Evolutionary conservation across 1,140 invertebrate species (phyloP), one percentile per base, ranked within the genome.

Genomic region (Phymorhynchus buccinoides): DNA sequence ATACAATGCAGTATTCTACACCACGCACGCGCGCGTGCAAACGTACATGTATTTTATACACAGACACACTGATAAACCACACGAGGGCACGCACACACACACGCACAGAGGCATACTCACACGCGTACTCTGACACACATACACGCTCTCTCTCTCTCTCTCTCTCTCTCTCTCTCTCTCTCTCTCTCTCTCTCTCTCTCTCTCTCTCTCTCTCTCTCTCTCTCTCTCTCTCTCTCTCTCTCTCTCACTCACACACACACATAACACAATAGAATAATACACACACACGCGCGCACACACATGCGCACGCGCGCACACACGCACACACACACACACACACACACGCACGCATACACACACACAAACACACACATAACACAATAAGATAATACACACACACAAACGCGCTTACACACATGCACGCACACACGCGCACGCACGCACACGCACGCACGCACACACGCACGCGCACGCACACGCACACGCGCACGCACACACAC

Each of bases 331-430:
- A 56, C 44, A 35, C 22, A 32, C 35, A n/a, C 30, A 27, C 27
- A 30, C n/a, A n/a, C 41, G 9, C 44, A 48, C 44, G 18, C 44
- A 48, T 18, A 18, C 44, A 48, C 44, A 18, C 44, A 48, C 44
- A 18, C 44, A 48, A 48, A 48, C 44, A 48, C 44, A 48, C 44
- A 48, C 6, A 18, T 35, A 27, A 79, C 41, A 79, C 77, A 79
- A n/a, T n/a, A n/a, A n/a, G n/a, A n/a, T n/a, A 7, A 79, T 12
- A 79, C 41, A 79, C 77, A 79, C 77, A 79, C 77, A 79, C 77
- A 79, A 12, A 79, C 77, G 37, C 77, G n/a, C 7, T 35, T 7
- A 79, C 41, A 79, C 77, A 79, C 41, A 79, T 12, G 37, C 41
- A 79, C 77, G 37, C 77, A 79, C 77, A 79, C 77, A 79, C 77